phyloP scores from a whole-genome alignment of 2,888 invertebrate species.

The Polydrusus cervinus region DNA sequence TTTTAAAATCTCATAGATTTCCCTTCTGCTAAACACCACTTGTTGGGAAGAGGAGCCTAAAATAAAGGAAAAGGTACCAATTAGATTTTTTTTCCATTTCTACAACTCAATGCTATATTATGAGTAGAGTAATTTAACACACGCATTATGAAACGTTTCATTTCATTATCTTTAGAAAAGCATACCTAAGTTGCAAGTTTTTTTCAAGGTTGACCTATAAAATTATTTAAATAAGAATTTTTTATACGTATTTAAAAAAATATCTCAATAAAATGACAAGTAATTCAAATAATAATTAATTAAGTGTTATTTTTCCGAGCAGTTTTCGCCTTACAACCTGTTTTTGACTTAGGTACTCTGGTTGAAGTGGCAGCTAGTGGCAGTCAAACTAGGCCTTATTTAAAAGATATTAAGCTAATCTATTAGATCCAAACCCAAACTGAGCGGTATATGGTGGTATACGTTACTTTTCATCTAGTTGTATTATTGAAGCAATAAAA shows the following conservation, averaged over 20 bases:
- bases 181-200: background rate
- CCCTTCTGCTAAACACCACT: slow-evolving; percentile 7
- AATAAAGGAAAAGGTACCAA: background rate
- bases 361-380: background rate
- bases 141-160: background rate
- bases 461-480: background rate
- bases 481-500: background rate
- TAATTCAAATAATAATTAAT: too few relatives aligned
- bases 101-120: too few relatives aligned
- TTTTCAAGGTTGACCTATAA: background rate
- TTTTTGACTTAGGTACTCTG: background rate
- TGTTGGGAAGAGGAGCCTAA: slow-evolving; percentile 1
- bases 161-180: background rate
- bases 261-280: background rate
- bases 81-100: too few relatives aligned
- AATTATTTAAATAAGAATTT: background rate
- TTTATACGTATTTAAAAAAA: background rate
- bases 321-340: background rate
- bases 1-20: background rate
- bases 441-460: background rate
- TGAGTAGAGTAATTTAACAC: background rate
- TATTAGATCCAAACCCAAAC: background rate
- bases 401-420: background rate
- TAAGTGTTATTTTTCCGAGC: background rate
- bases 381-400: background rate